Base-by-base conservation (phyloP, 2,888 invertebrate genomes). In the Macrosiphum euphorbiae region DNA sequence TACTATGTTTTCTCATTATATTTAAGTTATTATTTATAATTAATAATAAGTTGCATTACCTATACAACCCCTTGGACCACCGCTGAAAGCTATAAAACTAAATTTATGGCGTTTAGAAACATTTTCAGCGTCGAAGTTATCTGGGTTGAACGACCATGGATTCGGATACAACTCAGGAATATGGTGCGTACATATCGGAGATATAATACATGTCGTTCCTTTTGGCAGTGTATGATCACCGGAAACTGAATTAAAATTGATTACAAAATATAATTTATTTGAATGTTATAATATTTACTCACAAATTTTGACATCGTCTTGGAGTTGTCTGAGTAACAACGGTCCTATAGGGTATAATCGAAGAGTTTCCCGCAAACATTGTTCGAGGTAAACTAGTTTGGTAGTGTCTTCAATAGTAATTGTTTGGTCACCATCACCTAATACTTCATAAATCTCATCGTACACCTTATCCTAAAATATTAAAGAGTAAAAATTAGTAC, bases 401-500 rank as follows among this genome's bases (percentile, higher is more conserved):
- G 96, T 96, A 95, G 96, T 96, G 95, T 95, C 96, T 95, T 96
- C 96, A 95, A 95, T 95, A 94, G 95, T 95, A 95, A 96, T 96
- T 96, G 96, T 96, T 94, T 95, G 93, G 84, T 95, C 94, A 84
- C 94, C 95, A 88, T 95, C 95, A 67, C 95, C 95, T 61, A 95
- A 94, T 55, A 94, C 94, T 11, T 90, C 41, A 90, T 94, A 94
- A 20, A 95, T 94, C 88, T 95, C 95, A 61, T 95, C 94, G 78
- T 94, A 95, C 3, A 93, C 95, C 91, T 95, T 95, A 26, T 94
- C 94, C 95, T 95, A 90, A 24, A 92, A 88, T 92, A n/a, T 50
- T 26, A 41, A 35, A 78, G 3, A 16, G 28, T 13, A 92, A 55
- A 5, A 90, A 58, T n/a, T 16, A 61, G 13, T 58, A 26, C 41